Evolutionary conservation across 1,140 invertebrate genomes (phyloP).

Genomic region (Diabrotica virgifera): DNA sequence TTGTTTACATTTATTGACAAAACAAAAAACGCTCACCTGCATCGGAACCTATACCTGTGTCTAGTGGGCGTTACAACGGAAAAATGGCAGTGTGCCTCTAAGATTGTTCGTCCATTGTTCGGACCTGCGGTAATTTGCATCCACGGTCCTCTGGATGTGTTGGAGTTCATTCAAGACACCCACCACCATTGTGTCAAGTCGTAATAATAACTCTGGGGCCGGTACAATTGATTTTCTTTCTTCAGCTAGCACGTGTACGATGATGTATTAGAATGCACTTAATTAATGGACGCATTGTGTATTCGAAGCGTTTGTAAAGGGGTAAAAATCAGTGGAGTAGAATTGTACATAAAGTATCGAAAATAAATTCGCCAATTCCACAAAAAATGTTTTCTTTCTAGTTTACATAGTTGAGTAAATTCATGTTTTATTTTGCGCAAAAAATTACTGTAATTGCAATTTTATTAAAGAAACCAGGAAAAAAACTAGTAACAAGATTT

Average conservation of each 20-base stretch:
- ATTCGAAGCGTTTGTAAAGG: conserved; percentile 6
- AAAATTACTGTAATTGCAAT: no score
- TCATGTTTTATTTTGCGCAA: no score
- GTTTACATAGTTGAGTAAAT: no score
- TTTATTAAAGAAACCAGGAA: no score
- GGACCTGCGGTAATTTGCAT: conserved; percentile 41
- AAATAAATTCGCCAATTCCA: no score
- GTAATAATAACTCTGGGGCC: conserved; percentile 43
- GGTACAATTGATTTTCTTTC: conserved; percentile 43
- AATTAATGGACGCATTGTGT: conserved; percentile 45
- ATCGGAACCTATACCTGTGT: not conserved
- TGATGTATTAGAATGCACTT: conserved; percentile 45
- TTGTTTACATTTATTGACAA: not conserved
- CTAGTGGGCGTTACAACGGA: not conserved
- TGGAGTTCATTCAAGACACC: conserved; percentile 41
- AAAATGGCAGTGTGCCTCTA: not conserved
- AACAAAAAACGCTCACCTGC: not conserved
- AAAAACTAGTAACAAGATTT: no score
- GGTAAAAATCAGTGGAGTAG: not conserved
- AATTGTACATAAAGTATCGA: no score
- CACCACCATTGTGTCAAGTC: conserved; percentile 41
- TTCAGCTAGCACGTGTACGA: conserved; percentile 40
- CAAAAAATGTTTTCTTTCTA: no score
- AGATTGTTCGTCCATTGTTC: conserved; percentile 37
- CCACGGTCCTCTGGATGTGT: conserved; percentile 38